Base-by-base conservation (phyloP, 1,140 invertebrate species). In the Drosophila chauvacae region DNA sequence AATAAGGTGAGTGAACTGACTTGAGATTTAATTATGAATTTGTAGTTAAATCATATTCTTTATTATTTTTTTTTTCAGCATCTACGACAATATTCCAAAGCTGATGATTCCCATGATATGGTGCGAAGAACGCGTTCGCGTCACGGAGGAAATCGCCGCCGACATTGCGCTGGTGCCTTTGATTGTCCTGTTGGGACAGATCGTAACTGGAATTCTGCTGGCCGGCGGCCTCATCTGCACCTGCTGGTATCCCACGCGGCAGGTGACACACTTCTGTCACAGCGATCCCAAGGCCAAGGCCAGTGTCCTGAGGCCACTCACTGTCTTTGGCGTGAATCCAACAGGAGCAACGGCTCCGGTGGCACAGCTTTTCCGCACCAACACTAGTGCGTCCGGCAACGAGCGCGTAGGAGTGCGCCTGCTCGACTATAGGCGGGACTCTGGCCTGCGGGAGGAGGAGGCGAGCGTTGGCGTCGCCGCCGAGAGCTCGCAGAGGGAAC, bases 101-200 rank as follows among this genome's bases (percentile, higher is more conserved):
- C 93, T 96, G 41, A 95, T 95, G 90, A 95, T 97, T 77, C 96
- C 96, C 2, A 93, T 96, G 60, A 94, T 97, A 63, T 97, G 96
- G 96, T 96, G 96, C 75, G 94, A 95, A 68, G 94, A 97, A 79
- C 93, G 94, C 16, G 95, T 95, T 2, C 92, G 93, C 11, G 93
- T 96, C 1, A 93, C 93, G 2, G 93, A 94, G 4, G 93, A 95
- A 3, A 91, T 95, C 14, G 92, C 93, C 0, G 77, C 92, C 9
- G 77, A 86, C 28, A 75, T 93, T 37, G 68, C 63, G 0, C 57
- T 92, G 20, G 91, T 92, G 48, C 81, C 90, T 3, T 51, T 84
- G 2, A 82, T 92, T 11, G 80, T 92, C 10, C 58, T 82, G n/a
- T 57, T 87, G 0, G 92, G 92, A 3, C 92, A 92, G 57, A 80